phyloP scores from a whole-genome alignment of 2,797 vertebrate species.

The Takifugu rubripes region DNA sequence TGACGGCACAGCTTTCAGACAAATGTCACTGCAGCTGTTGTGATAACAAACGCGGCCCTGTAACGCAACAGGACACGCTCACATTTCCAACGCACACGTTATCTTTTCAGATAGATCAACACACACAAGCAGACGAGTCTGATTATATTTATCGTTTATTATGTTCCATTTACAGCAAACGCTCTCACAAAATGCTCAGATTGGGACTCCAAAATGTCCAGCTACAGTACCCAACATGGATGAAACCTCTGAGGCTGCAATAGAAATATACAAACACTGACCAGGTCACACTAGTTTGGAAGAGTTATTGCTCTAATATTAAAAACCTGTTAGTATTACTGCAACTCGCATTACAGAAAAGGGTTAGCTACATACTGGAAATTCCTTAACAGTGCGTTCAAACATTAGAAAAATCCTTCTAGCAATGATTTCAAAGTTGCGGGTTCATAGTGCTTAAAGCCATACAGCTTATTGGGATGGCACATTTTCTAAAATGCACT shows the following conservation, averaged over 20 bases:
- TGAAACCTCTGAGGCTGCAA: slow-evolving; percentile 5
- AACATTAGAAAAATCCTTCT: not conserved
- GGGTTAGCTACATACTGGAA: slow-evolving; percentile 28
- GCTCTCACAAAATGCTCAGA: slow-evolving; percentile 52
- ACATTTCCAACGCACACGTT: not conserved
- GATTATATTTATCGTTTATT: slow-evolving; percentile 66
- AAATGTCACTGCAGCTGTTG: slow-evolving; percentile 38
- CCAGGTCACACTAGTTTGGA: not conserved
- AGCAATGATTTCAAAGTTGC: not conserved
- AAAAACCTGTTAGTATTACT: slow-evolving; percentile 14
- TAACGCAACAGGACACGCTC: slow-evolving; percentile 1
- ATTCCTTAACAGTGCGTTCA: not conserved
- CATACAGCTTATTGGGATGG: no score
- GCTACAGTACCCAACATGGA: slow-evolving; percentile 14
- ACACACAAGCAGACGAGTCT: slow-evolving; percentile 29
- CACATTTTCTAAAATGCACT: no score
- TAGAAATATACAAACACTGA: slow-evolving; percentile 1
- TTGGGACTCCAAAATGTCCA: slow-evolving; percentile 20
- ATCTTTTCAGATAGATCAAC: not conserved
- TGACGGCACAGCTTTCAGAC: not conserved
- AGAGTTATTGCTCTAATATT: not conserved
- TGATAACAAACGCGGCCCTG: slow-evolving; percentile 1
- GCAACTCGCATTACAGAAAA: slow-evolving; percentile 16
- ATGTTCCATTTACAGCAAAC: slow-evolving; percentile 54
- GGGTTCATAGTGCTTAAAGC: no score